phyloP scores from a whole-genome alignment of 2,888 invertebrate species.

The Synergus japonicus region DNA sequence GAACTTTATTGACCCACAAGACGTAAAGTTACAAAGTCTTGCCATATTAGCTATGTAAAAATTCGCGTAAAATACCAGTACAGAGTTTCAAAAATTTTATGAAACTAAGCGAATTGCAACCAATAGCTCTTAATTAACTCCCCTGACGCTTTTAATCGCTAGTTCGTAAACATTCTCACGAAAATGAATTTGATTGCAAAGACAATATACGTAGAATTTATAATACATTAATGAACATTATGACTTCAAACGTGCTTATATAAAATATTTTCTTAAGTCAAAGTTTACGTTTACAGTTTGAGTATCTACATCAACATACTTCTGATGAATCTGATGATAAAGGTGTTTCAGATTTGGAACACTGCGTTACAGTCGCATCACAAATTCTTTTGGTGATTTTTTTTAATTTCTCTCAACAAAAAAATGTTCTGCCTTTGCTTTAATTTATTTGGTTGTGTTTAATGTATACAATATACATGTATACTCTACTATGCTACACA shows the following conservation, averaged over 20 bases:
- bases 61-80: neutral
- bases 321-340: no score
- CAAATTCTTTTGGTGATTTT: neutral
- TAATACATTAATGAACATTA: conserved; percentile 1
- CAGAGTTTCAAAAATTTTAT: neutral
- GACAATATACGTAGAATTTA: neutral
- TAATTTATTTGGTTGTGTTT: no score
- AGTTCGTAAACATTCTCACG: neutral
- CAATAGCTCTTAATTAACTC: neutral
- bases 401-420: neutral
- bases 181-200: neutral
- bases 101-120: neutral
- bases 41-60: neutral
- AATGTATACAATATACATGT: no score
- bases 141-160: neutral
- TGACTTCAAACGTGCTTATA: neutral
- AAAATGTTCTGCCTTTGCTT: neutral
- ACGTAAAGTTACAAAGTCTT: conserved; percentile 1
- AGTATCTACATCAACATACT: conserved; percentile 3
- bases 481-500: neutral
- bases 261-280: conserved; percentile 3
- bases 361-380: neutral
- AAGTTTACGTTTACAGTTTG: neutral
- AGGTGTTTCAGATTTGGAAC: neutral
- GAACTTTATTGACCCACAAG: neutral